Evolutionary conservation across 2,888 invertebrate genomes (phyloP), one percentile per base, ranked within the genome.

Genomic region (Meteorus cinctellus): DNA sequence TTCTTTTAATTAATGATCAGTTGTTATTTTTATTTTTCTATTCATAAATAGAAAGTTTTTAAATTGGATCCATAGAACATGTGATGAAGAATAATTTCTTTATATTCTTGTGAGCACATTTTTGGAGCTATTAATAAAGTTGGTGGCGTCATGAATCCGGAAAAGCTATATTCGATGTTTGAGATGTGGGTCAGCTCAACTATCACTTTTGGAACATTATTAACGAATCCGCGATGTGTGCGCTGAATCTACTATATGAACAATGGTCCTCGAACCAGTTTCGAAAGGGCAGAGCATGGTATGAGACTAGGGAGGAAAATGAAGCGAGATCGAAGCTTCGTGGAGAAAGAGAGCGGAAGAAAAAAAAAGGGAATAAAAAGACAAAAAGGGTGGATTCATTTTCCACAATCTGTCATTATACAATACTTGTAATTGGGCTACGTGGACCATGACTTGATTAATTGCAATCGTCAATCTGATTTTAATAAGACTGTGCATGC

Each of bases 191-290:
- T 66, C 72, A 66, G 24, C 70, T 55, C 55, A n/a, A 19, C 55
- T 55, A 55, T 55, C 19, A 55, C 55, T 19, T 55, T 70, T 69
- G 70, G 67, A 45, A 75, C 51, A 70, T 76, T 75, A 80, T 79
- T 77, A 77, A 78, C 68, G 75, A 75, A 77, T 78, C 72, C 29
- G 51, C 34, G 73, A 78, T 63, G 67, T 66, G 55, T 55, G n/a
- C 45, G 48, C 67, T 27, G 60, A 55, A 59, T 72, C 19, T 19
- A 60, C 36, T 24, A 62, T 74, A 69, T 62, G 51, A 60, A 72
- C 62, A 74, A 74, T 72, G 60, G 70, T 34, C 75, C 60, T 67
- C 19, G 72, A 68, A 31, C n/a, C 55, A 62, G 19, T 45, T 24
- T 67, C 16, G 63, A 62, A 16, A 29, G 27, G 51, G 29, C 36